A percentile compares a stretch with the other conserved stretches of the same genome.
These are phyloP conservation scores for Bufo bufo DNA, from an alignment of 2,113 vertebrate genomes.

Conservation along the genomic window DNA sequence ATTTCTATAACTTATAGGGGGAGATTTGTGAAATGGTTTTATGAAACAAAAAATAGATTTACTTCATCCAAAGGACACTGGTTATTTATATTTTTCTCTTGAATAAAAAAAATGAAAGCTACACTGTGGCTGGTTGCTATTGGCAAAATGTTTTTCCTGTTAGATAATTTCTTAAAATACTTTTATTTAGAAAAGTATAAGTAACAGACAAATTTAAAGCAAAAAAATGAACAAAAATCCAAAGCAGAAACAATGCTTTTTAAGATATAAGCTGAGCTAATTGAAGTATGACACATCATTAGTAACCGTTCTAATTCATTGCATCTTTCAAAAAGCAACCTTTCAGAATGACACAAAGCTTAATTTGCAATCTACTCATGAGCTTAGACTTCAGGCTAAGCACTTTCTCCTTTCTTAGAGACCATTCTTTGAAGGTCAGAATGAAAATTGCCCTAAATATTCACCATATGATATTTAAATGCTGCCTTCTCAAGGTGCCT, in stretches of 20 bases:
- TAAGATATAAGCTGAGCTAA: not conserved
- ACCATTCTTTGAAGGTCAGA: slow-evolving; percentile 48
- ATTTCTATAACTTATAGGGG: no score
- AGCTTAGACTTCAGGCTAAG: slow-evolving; percentile 45
- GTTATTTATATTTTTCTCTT: no score
- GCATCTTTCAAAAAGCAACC: slow-evolving; percentile 47
- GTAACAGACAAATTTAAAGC: no score
- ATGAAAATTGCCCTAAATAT: slow-evolving; percentile 49
- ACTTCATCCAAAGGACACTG: no score
- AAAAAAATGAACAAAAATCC: no score
- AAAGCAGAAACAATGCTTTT: not conserved
- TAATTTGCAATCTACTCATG: slow-evolving; percentile 40
- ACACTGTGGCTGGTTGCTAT: no score
- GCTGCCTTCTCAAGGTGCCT: slow-evolving; percentile 18
- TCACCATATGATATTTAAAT: slow-evolving; percentile 48
- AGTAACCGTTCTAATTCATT: slow-evolving; percentile 42
- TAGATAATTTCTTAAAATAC: no score
- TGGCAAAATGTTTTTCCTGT: no score
- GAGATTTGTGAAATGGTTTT: no score
- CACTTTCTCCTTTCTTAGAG: slow-evolving; percentile 48
- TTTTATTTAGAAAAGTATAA: no score
- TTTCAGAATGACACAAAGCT: slow-evolving; percentile 39
- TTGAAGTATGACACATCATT: slow-evolving; percentile 34
- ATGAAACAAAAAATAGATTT: no score
- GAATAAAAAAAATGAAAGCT: no score